Conservation (phyloP, 2,113 vertebrate genomes). For the Chaetorhynchus papuensis region DNA sequence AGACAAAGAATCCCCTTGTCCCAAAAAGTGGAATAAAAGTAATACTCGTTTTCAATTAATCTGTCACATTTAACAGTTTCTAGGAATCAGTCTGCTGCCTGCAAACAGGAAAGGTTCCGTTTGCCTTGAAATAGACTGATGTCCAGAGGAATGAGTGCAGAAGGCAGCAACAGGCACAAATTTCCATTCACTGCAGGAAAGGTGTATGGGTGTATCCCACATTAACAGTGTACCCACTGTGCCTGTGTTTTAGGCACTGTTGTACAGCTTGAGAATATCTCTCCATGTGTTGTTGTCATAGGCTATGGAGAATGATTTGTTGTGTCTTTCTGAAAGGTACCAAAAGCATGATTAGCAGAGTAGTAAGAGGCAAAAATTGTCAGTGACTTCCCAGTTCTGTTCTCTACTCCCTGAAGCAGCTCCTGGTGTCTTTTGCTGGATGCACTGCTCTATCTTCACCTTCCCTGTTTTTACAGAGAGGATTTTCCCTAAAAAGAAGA, state of each 20-base stretch:
- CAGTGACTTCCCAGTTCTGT: not conserved
- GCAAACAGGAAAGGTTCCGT: not conserved
- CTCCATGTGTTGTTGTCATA: not conserved
- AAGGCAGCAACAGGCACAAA: not conserved
- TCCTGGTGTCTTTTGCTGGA: not conserved
- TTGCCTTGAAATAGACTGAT: not conserved
- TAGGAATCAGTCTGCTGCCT: not conserved
- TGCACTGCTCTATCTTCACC: not conserved
- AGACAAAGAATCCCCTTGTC: not conserved
- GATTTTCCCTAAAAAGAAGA: not conserved
- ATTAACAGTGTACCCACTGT: not conserved
- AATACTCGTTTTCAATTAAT: not conserved
- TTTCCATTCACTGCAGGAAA: not conserved
- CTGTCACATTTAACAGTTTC: not conserved
- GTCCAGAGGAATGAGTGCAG: not conserved
- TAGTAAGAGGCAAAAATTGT: not conserved
- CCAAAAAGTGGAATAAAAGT: not conserved
- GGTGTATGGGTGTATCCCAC: not conserved
- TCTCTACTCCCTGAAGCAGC: not conserved
- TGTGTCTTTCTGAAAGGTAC: not conserved
- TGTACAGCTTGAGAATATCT: accelerated
- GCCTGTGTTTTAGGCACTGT: accelerated
- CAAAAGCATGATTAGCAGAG: not conserved
- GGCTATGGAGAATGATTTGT: not conserved
- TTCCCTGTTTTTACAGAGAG: not conserved